phyloP scores from a whole-genome alignment of 2,113 vertebrate species.

The Channa argus region DNA sequence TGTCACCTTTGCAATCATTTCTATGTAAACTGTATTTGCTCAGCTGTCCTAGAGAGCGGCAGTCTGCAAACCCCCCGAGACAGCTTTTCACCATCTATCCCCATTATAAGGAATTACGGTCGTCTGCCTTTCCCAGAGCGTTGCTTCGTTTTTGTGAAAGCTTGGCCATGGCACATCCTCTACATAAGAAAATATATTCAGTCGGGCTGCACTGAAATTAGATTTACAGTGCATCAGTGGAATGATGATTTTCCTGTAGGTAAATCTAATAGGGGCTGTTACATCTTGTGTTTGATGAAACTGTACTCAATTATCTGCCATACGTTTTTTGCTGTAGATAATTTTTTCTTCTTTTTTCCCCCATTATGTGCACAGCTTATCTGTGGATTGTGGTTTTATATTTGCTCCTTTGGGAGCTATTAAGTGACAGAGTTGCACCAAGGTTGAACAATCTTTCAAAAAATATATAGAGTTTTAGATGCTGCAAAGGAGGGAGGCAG shows the following conservation, averaged over 20 bases:
- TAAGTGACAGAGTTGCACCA: not conserved
- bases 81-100: conserved; percentile 46
- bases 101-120: conserved; percentile 64
- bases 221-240: conserved; percentile 33
- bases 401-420: not conserved
- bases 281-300: conserved; percentile 24
- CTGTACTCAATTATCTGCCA: conserved; percentile 14
- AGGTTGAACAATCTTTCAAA: conserved; percentile 4
- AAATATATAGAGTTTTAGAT: not conserved
- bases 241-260: conserved; percentile 26
- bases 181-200: conserved; percentile 51
- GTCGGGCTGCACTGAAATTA: conserved; percentile 26
- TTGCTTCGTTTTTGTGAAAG: conserved; percentile 57
- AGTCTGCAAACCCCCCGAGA: conserved; percentile 44
- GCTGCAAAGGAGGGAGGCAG: too few relatives aligned
- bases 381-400: not conserved
- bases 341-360: too few relatives aligned
- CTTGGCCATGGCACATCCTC: conserved; percentile 32
- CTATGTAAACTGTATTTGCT: conserved; percentile 47
- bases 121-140: conserved; percentile 46
- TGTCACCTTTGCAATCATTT: conserved; percentile 32
- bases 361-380: conserved; percentile 1
- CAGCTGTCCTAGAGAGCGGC: conserved; percentile 43
- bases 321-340: not conserved
- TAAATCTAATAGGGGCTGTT: conserved; percentile 26